phyloP scores from a whole-genome alignment of 2,113 vertebrate species.

The Crotalus viridis region DNA sequence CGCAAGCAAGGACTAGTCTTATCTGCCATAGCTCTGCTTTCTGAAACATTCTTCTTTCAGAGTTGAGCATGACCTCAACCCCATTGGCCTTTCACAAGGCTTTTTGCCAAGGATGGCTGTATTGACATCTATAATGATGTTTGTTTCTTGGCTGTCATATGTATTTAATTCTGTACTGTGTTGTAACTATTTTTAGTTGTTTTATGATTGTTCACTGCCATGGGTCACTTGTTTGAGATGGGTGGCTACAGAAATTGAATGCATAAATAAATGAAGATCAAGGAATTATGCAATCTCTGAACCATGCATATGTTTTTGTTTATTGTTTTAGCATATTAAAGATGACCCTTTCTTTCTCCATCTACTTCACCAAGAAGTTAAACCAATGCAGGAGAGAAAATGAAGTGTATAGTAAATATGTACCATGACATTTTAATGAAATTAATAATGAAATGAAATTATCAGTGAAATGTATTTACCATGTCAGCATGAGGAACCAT shows the following conservation, averaged over 20 bases:
- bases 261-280: slow-evolving; percentile 5
- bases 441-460: not conserved
- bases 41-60: not conserved
- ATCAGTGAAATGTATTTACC: not conserved
- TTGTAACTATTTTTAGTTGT: not conserved
- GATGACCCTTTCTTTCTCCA: not conserved
- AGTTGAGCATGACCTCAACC: not conserved
- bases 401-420: not conserved
- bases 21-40: not conserved
- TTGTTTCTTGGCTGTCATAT: not conserved
- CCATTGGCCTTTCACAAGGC: not conserved
- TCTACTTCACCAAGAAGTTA: not conserved
- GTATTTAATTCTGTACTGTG: not conserved
- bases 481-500: not conserved
- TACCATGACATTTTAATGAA: slow-evolving; percentile 8
- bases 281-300: slow-evolving; percentile 18
- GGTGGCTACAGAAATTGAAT: not conserved
- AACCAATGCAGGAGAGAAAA: not conserved
- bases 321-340: slow-evolving; percentile 2
- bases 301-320: not conserved
- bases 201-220: not conserved
- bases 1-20: not conserved
- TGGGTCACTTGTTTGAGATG: not conserved
- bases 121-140: not conserved
- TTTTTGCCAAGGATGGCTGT: not conserved